These are phyloP conservation scores for Cryptocephalus primarius DNA, from an alignment of 2,888 invertebrate genomes.

Conservation along the genomic window DNA sequence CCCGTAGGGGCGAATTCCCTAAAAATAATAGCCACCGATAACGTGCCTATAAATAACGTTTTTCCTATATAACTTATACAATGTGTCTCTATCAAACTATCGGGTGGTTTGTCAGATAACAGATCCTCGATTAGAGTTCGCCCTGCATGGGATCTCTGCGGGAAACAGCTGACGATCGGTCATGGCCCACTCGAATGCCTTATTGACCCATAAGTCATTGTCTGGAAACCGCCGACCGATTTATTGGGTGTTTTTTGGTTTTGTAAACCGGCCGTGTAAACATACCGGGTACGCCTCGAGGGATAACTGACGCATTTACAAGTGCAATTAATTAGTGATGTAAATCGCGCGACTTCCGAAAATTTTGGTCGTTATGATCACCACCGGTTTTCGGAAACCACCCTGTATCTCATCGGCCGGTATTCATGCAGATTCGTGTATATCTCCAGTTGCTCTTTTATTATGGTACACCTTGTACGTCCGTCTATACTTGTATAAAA, in stretches of 20 bases:
- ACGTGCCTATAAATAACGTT: constrained; percentile 14
- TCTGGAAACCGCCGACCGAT: constrained; percentile 10
- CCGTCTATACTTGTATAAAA: no score
- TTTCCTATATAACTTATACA: constrained; percentile 12
- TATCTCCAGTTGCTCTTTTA: no score
- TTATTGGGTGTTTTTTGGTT: constrained; percentile 1
- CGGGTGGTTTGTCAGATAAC: constrained; percentile 30
- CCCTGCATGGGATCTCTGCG: constrained; percentile 32
- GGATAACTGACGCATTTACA: no score
- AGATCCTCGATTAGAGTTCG: constrained; percentile 35
- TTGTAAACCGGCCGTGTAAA: neutral
- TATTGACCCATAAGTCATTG: constrained; percentile 37
- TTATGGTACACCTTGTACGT: no score
- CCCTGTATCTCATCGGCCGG: no score
- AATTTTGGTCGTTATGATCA: no score
- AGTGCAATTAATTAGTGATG: no score
- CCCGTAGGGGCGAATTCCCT: constrained; percentile 1
- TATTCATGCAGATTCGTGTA: no score
- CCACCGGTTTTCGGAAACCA: no score
- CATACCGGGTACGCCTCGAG: neutral
- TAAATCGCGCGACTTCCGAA: no score
- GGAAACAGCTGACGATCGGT: constrained; percentile 36
- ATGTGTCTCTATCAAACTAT: constrained; percentile 24
- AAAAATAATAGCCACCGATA: constrained; percentile 10
- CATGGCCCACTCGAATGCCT: constrained; percentile 36